A percentile compares a stretch with the other conserved stretches of the same genome.
Conservation (phyloP, 2,888 invertebrate genomes). For the Scotopteryx bipunctaria region DNA sequence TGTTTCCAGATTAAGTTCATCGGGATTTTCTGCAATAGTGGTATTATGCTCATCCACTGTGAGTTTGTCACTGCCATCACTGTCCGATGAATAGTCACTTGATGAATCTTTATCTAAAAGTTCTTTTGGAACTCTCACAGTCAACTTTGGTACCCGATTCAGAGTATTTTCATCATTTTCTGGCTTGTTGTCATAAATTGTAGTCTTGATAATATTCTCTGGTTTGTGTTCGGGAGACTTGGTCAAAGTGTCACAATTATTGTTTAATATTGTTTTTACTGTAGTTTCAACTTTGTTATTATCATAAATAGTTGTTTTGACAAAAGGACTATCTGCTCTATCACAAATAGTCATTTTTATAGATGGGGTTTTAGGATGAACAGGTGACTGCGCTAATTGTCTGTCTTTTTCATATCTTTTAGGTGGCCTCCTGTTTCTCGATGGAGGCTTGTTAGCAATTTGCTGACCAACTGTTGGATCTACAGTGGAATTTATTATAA, state of each 20-base stretch:
- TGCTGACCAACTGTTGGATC: conserved; percentile 73
- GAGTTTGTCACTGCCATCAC: conserved; percentile 85
- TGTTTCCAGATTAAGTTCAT: conserved; percentile 36
- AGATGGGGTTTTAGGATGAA: conserved; percentile 60
- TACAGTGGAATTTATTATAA: conserved; percentile 79
- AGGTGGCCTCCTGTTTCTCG: conserved; percentile 68
- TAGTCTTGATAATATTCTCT: conserved; percentile 70
- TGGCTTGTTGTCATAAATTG: conserved; percentile 77
- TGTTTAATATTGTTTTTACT: conserved; percentile 67
- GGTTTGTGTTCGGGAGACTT: conserved; percentile 61
- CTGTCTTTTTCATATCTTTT: conserved; percentile 71
- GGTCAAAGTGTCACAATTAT: conserved; percentile 59
- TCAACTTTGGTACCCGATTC: conserved; percentile 87
- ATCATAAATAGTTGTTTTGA: conserved; percentile 74
- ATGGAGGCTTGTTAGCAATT: conserved; percentile 66
- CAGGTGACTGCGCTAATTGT: conserved; percentile 41
- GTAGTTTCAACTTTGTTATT: conserved; percentile 65
- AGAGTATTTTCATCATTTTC: conserved; percentile 68
- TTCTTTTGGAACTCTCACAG: conserved; percentile 86
- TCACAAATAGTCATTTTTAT: conserved; percentile 81
- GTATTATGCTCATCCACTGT: conserved; percentile 81
- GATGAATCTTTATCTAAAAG: conserved; percentile 80
- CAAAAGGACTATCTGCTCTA: conserved; percentile 76
- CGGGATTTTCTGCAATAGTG: conserved; percentile 42
- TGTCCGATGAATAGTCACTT: conserved; percentile 81